Percentiles rank a stretch among this genome's conserved stretches.
Conservation (phyloP, 2,888 invertebrate species). For the Ornithoptera priamus region DNA sequence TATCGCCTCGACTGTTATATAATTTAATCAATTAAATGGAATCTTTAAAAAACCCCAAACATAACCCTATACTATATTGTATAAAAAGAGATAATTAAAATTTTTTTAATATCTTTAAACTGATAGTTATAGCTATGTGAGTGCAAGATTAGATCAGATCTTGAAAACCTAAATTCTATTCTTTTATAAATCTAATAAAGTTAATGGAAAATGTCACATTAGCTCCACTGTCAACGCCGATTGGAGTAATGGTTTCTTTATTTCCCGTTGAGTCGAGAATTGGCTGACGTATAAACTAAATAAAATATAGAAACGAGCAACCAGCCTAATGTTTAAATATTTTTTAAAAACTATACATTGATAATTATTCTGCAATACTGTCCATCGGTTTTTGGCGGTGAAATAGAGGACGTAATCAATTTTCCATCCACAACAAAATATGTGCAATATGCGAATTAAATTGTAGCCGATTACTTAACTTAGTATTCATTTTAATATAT, state of each 20-base stretch:
- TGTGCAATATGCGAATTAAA: no score
- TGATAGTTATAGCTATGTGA: not conserved
- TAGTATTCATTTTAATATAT: no score
- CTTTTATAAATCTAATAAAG: not conserved
- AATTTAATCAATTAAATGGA: no score
- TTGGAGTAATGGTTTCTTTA: not conserved
- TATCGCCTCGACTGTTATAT: no score
- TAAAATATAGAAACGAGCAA: not conserved
- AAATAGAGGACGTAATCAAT: no score
- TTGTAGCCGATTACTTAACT: no score
- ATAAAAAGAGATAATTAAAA: not conserved
- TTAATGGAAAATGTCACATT: conserved; percentile 1
- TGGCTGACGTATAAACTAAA: not conserved
- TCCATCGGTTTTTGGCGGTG: no score
- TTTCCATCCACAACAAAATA: no score
- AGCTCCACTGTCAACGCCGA: not conserved
- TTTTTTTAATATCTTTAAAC: not conserved
- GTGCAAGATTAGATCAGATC: not conserved
- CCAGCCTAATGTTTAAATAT: no score
- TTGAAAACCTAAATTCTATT: not conserved
- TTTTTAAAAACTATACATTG: no score
- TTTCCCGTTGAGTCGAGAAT: not conserved
- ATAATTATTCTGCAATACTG: no score
- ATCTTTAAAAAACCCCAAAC: no score
- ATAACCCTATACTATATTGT: not conserved